Evolutionary conservation across 2,797 vertebrate species (phyloP).

Genomic region (Chaetodon trifasciatus): DNA sequence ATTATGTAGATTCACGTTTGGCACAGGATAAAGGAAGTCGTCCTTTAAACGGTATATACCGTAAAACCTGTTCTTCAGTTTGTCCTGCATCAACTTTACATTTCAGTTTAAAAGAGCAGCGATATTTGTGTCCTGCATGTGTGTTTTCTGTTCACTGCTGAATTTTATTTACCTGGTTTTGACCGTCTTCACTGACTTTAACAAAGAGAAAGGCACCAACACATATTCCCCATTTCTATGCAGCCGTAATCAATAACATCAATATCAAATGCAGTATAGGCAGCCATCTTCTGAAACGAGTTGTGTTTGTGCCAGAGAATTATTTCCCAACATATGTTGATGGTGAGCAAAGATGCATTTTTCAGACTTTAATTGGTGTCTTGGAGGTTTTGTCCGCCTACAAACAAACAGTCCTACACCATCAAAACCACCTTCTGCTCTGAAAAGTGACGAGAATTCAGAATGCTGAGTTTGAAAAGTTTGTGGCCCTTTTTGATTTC

Average conservation of each 20-base stretch:
- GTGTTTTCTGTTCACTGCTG: neutral
- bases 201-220: neutral
- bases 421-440: neutral
- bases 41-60: neutral
- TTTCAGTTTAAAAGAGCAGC: neutral
- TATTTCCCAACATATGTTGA: slow-evolving; percentile 5
- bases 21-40: neutral
- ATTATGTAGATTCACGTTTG: slow-evolving; percentile 4
- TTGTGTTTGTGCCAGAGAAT: neutral
- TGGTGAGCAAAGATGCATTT: neutral
- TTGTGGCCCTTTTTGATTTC: neutral
- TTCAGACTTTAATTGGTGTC: slow-evolving; percentile 2
- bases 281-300: slow-evolving; percentile 1
- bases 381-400: neutral
- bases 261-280: neutral
- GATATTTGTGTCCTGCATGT: neutral
- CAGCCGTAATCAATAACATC: neutral
- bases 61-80: neutral
- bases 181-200: neutral
- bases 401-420: neutral
- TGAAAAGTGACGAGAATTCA: neutral
- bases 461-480: neutral
- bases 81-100: neutral
- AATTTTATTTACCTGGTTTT: neutral
- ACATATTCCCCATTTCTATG: slow-evolving; percentile 3